Percentiles rank a stretch among this genome's conserved stretches.
Conservation (phyloP, 2,797 vertebrate genomes). For the Cynopterus sphinx region DNA sequence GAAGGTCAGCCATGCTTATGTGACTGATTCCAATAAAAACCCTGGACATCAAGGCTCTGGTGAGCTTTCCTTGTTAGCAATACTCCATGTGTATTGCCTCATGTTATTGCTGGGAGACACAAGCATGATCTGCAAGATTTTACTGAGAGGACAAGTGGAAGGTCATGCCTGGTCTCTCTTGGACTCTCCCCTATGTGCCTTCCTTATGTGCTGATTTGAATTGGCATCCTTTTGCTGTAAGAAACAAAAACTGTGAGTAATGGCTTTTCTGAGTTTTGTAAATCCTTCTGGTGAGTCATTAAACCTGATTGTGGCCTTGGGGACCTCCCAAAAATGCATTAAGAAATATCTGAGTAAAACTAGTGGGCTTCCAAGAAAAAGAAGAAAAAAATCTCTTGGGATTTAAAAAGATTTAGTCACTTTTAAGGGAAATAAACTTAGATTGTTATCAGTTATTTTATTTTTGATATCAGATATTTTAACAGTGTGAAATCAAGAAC, state of each 20-base stretch:
- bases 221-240: background rate
- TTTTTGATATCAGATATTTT: background rate
- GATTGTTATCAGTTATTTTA: background rate
- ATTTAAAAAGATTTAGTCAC: background rate
- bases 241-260: background rate
- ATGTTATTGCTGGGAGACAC: background rate
- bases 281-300: background rate
- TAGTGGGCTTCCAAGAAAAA: background rate
- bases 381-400: background rate
- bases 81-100: background rate
- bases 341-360: background rate
- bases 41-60: background rate
- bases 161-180: background rate
- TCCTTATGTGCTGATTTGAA: background rate
- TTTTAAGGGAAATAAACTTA: background rate
- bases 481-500: background rate
- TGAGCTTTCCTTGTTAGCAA: background rate
- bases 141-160: background rate
- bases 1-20: background rate
- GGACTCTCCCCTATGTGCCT: background rate
- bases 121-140: background rate
- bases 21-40: background rate
- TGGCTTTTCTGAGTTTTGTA: background rate
- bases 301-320: background rate
- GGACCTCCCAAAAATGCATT: background rate